Percentiles rank a stretch among this genome's conserved stretches.
Conservation (phyloP, 2,797 vertebrate species). For the Pangasius mekongensis region DNA sequence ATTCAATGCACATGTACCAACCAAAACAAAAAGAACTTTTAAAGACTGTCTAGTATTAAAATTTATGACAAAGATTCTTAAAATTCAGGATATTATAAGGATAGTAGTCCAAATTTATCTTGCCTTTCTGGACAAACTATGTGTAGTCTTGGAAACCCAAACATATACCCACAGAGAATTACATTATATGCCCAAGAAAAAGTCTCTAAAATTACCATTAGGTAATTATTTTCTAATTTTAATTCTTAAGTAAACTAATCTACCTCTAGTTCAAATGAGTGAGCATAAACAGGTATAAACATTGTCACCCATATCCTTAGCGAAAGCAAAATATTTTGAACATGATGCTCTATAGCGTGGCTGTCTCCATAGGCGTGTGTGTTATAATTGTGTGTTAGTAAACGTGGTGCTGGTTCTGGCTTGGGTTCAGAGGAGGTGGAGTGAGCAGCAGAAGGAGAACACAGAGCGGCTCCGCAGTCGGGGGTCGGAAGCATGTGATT, state of each 20-base stretch:
- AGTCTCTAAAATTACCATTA: not conserved
- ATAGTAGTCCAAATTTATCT: not conserved
- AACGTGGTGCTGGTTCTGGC: constrained; percentile 41
- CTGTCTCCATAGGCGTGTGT: not conserved
- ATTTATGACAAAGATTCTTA: not conserved
- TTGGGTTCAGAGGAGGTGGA: constrained; percentile 48
- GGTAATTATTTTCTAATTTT: constrained; percentile 20
- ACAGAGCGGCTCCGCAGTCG: constrained; percentile 60
- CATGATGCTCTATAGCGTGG: not conserved
- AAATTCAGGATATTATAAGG: not conserved
- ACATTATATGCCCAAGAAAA: not conserved
- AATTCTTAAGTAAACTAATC: not conserved
- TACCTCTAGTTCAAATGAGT: not conserved
- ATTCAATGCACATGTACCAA: not conserved
- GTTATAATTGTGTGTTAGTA: not conserved
- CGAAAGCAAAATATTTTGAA: constrained; percentile 1
- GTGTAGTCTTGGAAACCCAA: not conserved
- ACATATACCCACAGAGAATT: constrained; percentile 2
- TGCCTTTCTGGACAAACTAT: not conserved
- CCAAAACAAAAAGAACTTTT: not conserved
- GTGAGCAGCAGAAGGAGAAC: constrained; percentile 59
- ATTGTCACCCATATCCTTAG: constrained; percentile 13
- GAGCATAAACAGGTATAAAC: constrained; percentile 2
- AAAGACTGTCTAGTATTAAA: not conserved
- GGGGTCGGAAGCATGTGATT: constrained; percentile 69